Conservation (phyloP, 2,888 invertebrate genomes). For the Saturnia japonica region DNA sequence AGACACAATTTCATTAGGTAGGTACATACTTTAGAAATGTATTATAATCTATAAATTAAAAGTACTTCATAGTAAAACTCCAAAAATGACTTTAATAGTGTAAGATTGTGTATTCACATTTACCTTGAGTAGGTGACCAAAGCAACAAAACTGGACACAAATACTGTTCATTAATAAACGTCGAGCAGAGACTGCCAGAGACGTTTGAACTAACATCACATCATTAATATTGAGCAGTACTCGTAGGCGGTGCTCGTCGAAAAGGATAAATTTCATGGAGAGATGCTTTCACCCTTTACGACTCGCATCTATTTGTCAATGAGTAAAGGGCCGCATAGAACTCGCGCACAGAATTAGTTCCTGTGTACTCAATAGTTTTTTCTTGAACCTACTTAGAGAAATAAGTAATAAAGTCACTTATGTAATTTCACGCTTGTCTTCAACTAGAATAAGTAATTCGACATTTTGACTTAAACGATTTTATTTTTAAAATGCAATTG, state of each 20-base stretch:
- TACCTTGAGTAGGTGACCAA: constrained; percentile 54
- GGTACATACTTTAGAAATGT: not conserved
- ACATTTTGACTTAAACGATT: not conserved
- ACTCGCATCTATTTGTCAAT: constrained; percentile 68
- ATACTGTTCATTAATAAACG: constrained; percentile 74
- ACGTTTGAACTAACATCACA: constrained; percentile 77
- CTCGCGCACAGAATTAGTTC: constrained; percentile 44
- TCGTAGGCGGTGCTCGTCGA: constrained; percentile 66
- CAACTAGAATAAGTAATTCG: not conserved
- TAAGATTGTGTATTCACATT: not conserved
- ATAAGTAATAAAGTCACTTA: constrained; percentile 23
- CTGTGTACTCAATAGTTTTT: constrained; percentile 37
- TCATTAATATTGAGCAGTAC: constrained; percentile 79
- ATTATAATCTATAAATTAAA: not conserved
- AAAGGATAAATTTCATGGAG: constrained; percentile 72
- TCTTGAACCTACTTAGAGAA: constrained; percentile 33
- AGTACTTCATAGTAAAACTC: constrained; percentile 25
- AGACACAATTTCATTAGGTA: too few relatives aligned
- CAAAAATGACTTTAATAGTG: constrained; percentile 9
- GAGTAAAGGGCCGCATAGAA: constrained; percentile 50
- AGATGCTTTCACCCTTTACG: constrained; percentile 77
- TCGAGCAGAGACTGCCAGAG: constrained; percentile 67
- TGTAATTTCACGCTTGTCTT: constrained; percentile 30
- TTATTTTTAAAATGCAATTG: not conserved
- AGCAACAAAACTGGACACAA: constrained; percentile 65